phyloP scores from a whole-genome alignment of 2,797 vertebrate species.

The Sebastes nivosus region DNA sequence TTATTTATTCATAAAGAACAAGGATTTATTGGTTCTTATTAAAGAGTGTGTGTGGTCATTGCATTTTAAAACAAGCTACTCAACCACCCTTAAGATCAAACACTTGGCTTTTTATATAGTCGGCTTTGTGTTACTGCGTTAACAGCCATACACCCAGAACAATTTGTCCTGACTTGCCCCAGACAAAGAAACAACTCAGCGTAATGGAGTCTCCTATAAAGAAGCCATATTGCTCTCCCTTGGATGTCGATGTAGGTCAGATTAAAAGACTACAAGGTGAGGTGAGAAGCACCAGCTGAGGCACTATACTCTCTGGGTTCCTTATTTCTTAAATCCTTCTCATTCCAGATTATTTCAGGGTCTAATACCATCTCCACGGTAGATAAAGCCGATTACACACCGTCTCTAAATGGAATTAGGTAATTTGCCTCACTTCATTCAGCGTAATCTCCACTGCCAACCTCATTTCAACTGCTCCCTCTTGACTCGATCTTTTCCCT shows the following conservation, averaged over 20 bases:
- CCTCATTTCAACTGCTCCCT: slow-evolving; percentile 9
- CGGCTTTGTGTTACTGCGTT: background rate
- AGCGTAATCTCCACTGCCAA: slow-evolving; percentile 44
- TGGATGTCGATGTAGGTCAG: slow-evolving; percentile 20
- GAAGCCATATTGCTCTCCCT: background rate
- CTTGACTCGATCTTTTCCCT: slow-evolving; percentile 8
- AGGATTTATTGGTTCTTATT: slow-evolving; percentile 30
- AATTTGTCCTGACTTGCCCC: slow-evolving; percentile 29
- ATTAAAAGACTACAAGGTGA: slow-evolving; percentile 39
- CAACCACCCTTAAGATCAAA: slow-evolving; percentile 2
- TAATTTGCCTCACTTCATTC: slow-evolving; percentile 62
- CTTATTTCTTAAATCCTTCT: slow-evolving; percentile 50
- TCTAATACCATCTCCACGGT: slow-evolving; percentile 56
- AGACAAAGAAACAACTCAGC: slow-evolving; percentile 9
- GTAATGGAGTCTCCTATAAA: slow-evolving; percentile 18
- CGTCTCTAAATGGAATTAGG: slow-evolving; percentile 66
- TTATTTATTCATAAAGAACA: slow-evolving; percentile 47
- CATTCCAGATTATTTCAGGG: slow-evolving; percentile 60
- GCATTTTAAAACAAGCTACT: slow-evolving; percentile 14
- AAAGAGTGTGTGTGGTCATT: slow-evolving; percentile 18
- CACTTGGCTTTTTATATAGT: slow-evolving; percentile 5
- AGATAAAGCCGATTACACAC: slow-evolving; percentile 73
- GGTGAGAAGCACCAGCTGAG: slow-evolving; percentile 9
- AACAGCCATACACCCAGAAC: background rate
- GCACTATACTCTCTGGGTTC: background rate